Evolutionary conservation across 1,140 invertebrate genomes (phyloP).

Genomic region (Papilio aristodemus): DNA sequence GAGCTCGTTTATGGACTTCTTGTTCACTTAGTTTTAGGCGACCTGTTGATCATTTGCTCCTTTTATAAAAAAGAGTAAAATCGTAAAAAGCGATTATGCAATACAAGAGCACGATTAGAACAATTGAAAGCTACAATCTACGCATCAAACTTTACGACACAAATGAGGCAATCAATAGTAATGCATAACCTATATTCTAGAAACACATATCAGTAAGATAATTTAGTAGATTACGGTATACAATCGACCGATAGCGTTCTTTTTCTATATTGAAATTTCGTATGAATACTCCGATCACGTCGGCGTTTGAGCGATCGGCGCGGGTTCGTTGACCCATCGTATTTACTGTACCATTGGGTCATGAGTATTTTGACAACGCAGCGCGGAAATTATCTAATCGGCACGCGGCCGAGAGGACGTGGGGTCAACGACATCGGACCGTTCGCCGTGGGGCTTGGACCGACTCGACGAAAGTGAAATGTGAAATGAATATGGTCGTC

Average conservation of each 20-base stretch:
- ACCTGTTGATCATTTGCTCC: no score
- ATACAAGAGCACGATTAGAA: background rate
- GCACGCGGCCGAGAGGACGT: conserved; percentile 75
- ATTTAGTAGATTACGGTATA: conserved; percentile 48
- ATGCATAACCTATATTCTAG: conserved; percentile 30
- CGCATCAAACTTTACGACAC: background rate
- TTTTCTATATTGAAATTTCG: conserved; percentile 50
- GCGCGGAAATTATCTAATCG: conserved; percentile 79
- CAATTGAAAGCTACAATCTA: conserved; percentile 11
- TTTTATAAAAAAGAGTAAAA: no score
- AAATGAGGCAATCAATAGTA: conserved; percentile 30
- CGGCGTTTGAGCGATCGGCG: conserved; percentile 56
- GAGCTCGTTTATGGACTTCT: no score
- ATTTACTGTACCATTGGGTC: conserved; percentile 78
- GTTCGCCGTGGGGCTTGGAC: conserved; percentile 54
- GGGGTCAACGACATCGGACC: conserved; percentile 67
- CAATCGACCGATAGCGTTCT: conserved; percentile 53
- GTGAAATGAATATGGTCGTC: conserved; percentile 53
- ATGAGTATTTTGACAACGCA: conserved; percentile 79
- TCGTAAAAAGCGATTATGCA: background rate
- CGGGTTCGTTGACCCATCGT: conserved; percentile 65
- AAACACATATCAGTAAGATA: conserved; percentile 38
- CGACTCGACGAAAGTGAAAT: conserved; percentile 75
- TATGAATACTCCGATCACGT: conserved; percentile 52
- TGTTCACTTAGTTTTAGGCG: no score